Conservation (phyloP, 2,113 vertebrate genomes). For the Triplophysa tibetana region DNA sequence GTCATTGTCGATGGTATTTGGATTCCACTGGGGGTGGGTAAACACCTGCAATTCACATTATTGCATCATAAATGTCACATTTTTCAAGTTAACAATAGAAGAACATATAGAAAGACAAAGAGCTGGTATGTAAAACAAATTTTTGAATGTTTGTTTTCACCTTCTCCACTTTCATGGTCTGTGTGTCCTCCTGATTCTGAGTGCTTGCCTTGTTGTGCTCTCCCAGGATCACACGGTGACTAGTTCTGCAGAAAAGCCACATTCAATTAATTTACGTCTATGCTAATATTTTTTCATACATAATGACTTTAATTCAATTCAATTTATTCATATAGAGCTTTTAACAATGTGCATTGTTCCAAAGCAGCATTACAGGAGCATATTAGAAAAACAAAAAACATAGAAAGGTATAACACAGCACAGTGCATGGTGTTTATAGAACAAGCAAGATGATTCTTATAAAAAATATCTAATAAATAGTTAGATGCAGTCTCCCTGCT, state of each 20-base stretch:
- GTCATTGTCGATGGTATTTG: constrained; percentile 73
- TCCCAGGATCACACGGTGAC: constrained; percentile 78
- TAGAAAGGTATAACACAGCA: too few relatives aligned
- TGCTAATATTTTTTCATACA: neutral
- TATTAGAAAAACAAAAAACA: too few relatives aligned
- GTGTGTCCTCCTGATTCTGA: constrained; percentile 57
- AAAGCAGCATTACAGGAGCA: too few relatives aligned
- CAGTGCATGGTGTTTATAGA: too few relatives aligned
- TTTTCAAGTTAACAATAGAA: neutral
- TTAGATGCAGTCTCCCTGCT: neutral
- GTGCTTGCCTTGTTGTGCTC: constrained; percentile 75
- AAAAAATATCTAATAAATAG: too few relatives aligned
- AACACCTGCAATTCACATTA: constrained; percentile 62
- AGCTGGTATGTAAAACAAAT: neutral
- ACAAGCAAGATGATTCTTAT: too few relatives aligned
- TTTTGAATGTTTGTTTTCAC: constrained; percentile 57
- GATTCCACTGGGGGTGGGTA: constrained; percentile 71
- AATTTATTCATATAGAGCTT: too few relatives aligned
- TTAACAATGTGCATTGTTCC: too few relatives aligned
- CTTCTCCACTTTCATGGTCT: constrained; percentile 74
- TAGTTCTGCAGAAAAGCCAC: constrained; percentile 66
- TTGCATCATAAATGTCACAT: neutral
- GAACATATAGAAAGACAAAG: neutral
- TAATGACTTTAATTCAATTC: neutral
- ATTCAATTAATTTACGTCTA: neutral